Evolutionary conservation across 2,113 vertebrate species (phyloP), one percentile per base, ranked within the genome.

Genomic region (Vidua macroura): DNA sequence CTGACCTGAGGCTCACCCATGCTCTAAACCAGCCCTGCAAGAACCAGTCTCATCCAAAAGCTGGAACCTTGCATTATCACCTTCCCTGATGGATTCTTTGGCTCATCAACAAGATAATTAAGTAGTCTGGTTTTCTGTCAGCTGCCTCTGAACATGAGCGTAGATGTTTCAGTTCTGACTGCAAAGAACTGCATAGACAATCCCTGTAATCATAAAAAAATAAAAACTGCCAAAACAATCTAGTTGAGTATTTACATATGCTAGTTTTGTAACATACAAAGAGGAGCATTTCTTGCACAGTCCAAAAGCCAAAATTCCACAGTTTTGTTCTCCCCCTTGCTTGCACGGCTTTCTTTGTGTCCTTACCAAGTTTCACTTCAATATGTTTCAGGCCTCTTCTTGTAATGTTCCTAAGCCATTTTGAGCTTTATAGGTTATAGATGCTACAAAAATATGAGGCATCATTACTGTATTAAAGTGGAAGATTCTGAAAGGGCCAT

Each of bases 401-500:
- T 77, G 52, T 41, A 72, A 82, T 55, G 51, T 66, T 76, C 48
- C 43, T 69, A 49, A 59, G 70, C 41, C 46, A 59, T 75, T 87
- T 83, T 82, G 77, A 83, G 67, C 74, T 85, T 77, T 58, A 46
- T 48, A 75, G 44, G 17, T 91, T 88, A 74, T 68, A 95, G 83
- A 90, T 83, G 52, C 48, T 75, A 75, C 41, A 67, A 84, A 92
- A 95, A 75, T 74, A 52, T 16, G 35, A 83, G 44, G 24, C 63
- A 69, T 88, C 83, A 68, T 91, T 93, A 82, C 28, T 81, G 72
- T 62, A 55, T 78, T 85, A 80, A 93, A 93, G 70, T 62, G 62
- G 53, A 83, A 91, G 41, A 63, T 75, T 93, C 83, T 89, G 77
- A 87, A 88, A 92, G n/a, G 56, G 46, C 70, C 81, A 66, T 87